Base-by-base conservation (phyloP, 2,888 invertebrate species). In the Drosophila nr. fundita region DNA sequence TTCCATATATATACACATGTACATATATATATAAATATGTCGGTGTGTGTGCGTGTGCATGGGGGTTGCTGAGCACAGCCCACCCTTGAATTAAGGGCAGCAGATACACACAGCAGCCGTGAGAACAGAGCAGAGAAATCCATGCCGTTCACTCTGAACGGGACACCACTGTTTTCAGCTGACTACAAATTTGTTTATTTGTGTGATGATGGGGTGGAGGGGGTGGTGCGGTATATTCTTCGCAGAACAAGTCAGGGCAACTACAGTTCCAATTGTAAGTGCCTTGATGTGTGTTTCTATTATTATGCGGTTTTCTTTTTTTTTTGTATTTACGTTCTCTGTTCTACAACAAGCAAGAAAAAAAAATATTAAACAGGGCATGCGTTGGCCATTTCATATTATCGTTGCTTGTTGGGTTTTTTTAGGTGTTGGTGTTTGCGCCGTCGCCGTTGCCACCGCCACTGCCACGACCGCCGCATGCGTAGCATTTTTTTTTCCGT, bases 181-280 rank as follows among this genome's bases (percentile, higher is more conserved):
- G 40, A 50, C 57, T 24, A 67, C 40, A 30, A 45, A 32, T 58
- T 52, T 62, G 32, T 45, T 45, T 57, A 30, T 50, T 34, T 34
- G 15, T 24, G 21, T 40, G 21, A 59, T 60, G 24, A 18, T 24
- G 4, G 6, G 1, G 62, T 52, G 53, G 36, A 60, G 21, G 61
- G 68, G 61, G 34, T 53, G 52, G 30, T 66, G 62, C 50, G 15
- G 15, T 45, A 61, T 58, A 57, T 66, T 68, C 63, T 52, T 27
- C 55, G 27, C 34, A 59, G 61, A 62, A 57, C 55, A 32, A 32
- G 29, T 27, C 24, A 21, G 29, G 53, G 40, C 58, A 73, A 71
- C 82, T 85, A 83, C 85, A 83, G 83, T 80, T 80, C 83, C 83
- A 76, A 83, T 83, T 85, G 68, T 82, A 69, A 69, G 55, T n/a